A percentile compares a stretch with the other conserved stretches of the same genome.
These are phyloP conservation scores for Caenorhabditis virilis DNA, from an alignment of 2,888 invertebrate species.

Conservation along the genomic window DNA sequence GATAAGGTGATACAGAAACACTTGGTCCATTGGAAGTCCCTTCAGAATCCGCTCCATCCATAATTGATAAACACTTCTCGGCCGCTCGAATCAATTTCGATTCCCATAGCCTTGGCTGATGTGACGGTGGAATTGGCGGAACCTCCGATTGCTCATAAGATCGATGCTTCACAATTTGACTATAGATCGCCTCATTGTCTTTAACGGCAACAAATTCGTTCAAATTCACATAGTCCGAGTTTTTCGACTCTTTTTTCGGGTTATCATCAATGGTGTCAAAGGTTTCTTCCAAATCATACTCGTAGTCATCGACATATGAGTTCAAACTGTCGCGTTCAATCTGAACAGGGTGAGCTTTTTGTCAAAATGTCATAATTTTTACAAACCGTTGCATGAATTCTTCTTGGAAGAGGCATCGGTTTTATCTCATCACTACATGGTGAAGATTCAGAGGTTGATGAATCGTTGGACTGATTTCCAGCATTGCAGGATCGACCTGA, in stretches of 20 bases:
- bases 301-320: slow-evolving; percentile 62
- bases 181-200: slow-evolving; percentile 56
- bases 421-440: slow-evolving; percentile 53
- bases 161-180: slow-evolving; percentile 54
- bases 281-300: slow-evolving; percentile 61
- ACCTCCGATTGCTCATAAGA: slow-evolving; percentile 15
- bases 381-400: slow-evolving; percentile 17
- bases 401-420: slow-evolving; percentile 51
- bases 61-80: slow-evolving; percentile 51
- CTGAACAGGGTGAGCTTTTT: slow-evolving; percentile 21
- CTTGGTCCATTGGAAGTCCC: slow-evolving; percentile 26
- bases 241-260: slow-evolving; percentile 9
- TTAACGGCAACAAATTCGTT: slow-evolving; percentile 58
- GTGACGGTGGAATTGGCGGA: slow-evolving; percentile 50
- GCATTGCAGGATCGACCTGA: not conserved
- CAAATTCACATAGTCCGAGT: slow-evolving; percentile 61
- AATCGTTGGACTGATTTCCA: slow-evolving; percentile 19
- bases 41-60: slow-evolving; percentile 35
- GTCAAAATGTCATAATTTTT: too few relatives aligned
- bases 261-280: slow-evolving; percentile 53
- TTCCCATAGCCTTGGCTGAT: slow-evolving; percentile 53
- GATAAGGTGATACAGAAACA: slow-evolving; percentile 45
- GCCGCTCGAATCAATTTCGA: slow-evolving; percentile 54
- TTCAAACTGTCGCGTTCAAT: slow-evolving; percentile 61
- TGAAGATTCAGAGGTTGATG: slow-evolving; percentile 55